Percentiles rank a stretch among this genome's conserved stretches.
Evolutionary conservation across 2,797 vertebrate genomes (phyloP).

Genomic region (Fundulus diaphanus): DNA sequence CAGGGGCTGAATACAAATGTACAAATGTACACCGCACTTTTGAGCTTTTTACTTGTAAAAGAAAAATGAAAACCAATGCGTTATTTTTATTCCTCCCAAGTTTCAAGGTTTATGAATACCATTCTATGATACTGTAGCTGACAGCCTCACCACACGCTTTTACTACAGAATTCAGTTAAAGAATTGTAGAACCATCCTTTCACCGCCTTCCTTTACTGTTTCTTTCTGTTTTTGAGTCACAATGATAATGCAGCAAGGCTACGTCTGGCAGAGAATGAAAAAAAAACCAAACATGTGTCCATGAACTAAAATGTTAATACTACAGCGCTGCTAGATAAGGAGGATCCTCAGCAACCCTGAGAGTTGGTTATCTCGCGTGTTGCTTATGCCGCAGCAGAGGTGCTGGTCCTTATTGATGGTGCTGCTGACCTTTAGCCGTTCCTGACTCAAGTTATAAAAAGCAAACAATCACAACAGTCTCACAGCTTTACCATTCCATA

Average conservation of each 20-base stretch:
- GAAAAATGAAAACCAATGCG: not conserved
- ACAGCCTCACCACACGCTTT: constrained; percentile 10
- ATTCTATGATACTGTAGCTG: not conserved
- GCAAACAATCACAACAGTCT: constrained; percentile 32
- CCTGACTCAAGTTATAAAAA: constrained; percentile 55
- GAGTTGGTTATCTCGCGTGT: constrained; percentile 54
- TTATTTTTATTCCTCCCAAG: not conserved
- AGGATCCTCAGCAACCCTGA: constrained; percentile 61
- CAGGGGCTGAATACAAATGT: not conserved
- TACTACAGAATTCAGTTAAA: not conserved
- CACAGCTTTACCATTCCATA: constrained; percentile 17
- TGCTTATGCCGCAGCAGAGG: constrained; percentile 43
- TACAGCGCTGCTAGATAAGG: constrained; percentile 56
- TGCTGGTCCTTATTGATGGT: constrained; percentile 63
- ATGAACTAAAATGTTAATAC: constrained; percentile 72
- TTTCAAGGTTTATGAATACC: not conserved
- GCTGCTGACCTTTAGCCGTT: constrained; percentile 65
- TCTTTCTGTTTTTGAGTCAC: constrained; percentile 43
- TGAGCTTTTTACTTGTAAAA: not conserved
- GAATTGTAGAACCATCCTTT: constrained; percentile 22
- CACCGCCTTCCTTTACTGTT: constrained; percentile 13
- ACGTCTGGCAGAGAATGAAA: constrained; percentile 36
- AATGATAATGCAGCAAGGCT: constrained; percentile 30
- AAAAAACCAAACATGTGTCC: constrained; percentile 38
- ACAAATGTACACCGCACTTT: not conserved